Evolutionary conservation across 2,113 vertebrate species (phyloP).

Genomic region (Leucopsar rothschildi): DNA sequence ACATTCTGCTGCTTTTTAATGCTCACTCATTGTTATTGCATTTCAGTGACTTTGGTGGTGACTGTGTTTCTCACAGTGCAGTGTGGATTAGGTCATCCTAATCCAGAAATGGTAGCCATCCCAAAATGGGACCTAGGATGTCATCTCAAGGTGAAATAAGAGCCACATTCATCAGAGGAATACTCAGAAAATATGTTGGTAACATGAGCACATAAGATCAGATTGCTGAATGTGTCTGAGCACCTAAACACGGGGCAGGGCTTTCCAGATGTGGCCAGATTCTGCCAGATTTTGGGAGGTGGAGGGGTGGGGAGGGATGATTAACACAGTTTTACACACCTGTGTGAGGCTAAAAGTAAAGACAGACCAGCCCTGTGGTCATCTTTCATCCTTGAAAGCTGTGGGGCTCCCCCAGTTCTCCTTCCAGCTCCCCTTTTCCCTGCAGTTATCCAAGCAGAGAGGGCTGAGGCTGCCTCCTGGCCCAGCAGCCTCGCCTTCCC

Average conservation of each 20-base stretch:
- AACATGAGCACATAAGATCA: neutral
- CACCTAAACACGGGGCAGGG: neutral
- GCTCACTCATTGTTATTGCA: neutral
- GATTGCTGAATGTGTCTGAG: neutral
- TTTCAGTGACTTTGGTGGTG: neutral
- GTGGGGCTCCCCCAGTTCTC: neutral
- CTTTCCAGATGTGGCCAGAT: neutral
- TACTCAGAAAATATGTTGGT: neutral
- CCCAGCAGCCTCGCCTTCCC: neutral
- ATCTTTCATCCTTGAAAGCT: neutral
- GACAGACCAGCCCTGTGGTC: neutral
- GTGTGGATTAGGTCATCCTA: conserved; percentile 27
- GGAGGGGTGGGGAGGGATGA: neutral
- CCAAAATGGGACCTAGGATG: neutral
- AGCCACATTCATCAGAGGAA: neutral
- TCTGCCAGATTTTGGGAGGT: neutral
- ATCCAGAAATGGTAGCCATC: conserved; percentile 56
- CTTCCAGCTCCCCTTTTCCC: neutral
- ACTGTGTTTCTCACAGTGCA: neutral
- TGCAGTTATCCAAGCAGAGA: neutral
- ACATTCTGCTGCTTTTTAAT: conserved; percentile 38
- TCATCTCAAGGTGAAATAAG: neutral
- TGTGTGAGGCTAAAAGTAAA: neutral
- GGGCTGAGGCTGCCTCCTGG: neutral
- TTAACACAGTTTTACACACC: neutral